Conservation (phyloP, 2,888 invertebrate genomes). For the Agrochola litura region DNA sequence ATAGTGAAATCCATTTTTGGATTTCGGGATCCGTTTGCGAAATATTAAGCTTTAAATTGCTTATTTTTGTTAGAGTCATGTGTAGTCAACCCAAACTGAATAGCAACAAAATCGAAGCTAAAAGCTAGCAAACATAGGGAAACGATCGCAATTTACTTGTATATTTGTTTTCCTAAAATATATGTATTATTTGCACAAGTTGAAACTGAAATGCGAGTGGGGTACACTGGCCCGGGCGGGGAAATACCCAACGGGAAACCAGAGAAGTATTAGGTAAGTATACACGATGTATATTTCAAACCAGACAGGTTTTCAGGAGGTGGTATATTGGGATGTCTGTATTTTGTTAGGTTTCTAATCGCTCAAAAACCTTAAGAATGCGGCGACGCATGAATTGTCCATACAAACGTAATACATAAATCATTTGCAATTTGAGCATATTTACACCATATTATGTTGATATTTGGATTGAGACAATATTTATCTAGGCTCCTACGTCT, state of each 20-base stretch:
- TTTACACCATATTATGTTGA: no score
- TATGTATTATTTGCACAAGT: slow-evolving; percentile 43
- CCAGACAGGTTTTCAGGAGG: slow-evolving; percentile 2
- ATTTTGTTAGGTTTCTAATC: slow-evolving; percentile 10
- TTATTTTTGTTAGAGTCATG: no score
- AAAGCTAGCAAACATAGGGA: slow-evolving; percentile 27
- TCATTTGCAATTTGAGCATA: no score
- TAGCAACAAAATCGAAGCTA: slow-evolving; percentile 18
- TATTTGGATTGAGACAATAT: no score
- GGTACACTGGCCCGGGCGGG: slow-evolving; percentile 19
- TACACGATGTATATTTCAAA: slow-evolving; percentile 39
- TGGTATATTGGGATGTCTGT: neutral
- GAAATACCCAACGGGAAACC: slow-evolving; percentile 50
- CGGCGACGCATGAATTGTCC: no score
- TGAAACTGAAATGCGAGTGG: slow-evolving; percentile 47
- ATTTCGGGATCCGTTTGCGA: no score
- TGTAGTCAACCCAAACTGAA: no score
- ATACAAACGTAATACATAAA: no score
- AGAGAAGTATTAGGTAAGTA: slow-evolving; percentile 29
- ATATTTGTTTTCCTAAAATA: slow-evolving; percentile 49
- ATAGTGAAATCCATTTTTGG: no score
- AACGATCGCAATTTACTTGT: slow-evolving; percentile 40
- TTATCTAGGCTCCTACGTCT: no score
- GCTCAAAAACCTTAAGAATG: neutral
- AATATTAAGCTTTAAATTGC: no score